Evolutionary conservation across 1,140 invertebrate species (phyloP), one percentile per base, ranked within the genome.

Genomic region (Drosophila takahashii): DNA sequence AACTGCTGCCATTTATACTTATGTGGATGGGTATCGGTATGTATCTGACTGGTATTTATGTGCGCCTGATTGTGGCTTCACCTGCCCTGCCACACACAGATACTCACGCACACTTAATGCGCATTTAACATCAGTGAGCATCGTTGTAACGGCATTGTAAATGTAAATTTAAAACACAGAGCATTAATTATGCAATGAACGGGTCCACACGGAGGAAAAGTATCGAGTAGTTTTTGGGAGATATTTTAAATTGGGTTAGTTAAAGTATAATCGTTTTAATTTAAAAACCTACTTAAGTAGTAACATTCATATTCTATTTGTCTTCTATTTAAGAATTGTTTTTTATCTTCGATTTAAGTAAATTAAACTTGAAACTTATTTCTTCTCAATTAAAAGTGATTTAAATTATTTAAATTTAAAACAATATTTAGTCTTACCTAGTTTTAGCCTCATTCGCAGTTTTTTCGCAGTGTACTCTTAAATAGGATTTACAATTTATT

Each of bases 131-230:
- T 60, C 75, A 59, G 61, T 34, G 64, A 64, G 27, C 72, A 47
- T 32, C 76, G 45, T 34, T 78, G 77, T 79, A 67, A 62, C 45
- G 54, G 59, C 70, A 77, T 81, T 81, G 79, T 67, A 67, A 69
- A 74, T 79, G 79, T 75, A 72, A 84, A 84, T 85, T 79, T 84
- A 83, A 83, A 87, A 75, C 59, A 65, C 75, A 61, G 57, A 42
- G 75, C 79, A 81, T 87, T 89, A 83, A 87, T 87, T 87, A 86
- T 86, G 61, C 79, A 83, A 66, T 56, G 26, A 69, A 54, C 53
- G 50, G 34, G 39, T 51, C 32, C 34, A 36, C 59, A 67, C 45
- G n/a, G 11, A 44, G 18, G 27, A 41, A 16, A 47, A 64, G 6
- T 34, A 10, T 18, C 11, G 4, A 36, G 37, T 45, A 26, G 45